Percentiles rank a stretch among this genome's conserved stretches.
Evolutionary conservation across 1,140 invertebrate genomes (phyloP).

Genomic region (Macrobrachium rosenbergii): DNA sequence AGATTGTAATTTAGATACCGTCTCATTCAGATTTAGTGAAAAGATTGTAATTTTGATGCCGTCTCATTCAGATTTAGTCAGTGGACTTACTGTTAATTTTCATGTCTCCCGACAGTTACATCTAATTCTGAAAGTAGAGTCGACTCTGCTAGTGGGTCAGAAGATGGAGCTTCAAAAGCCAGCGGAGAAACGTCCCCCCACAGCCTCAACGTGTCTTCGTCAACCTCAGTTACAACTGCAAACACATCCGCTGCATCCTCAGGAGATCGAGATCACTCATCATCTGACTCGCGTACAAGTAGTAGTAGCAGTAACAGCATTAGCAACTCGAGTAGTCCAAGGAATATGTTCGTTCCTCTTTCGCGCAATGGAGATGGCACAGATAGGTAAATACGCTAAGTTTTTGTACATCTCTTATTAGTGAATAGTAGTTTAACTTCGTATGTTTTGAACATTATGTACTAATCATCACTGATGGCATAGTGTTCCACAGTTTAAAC

Average conservation of each 20-base stretch:
- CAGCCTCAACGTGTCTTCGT: conserved; percentile 27
- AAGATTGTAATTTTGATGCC: too few species aligned
- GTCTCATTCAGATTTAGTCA: too few species aligned
- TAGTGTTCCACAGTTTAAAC: too few species aligned
- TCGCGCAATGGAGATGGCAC: conserved; percentile 28
- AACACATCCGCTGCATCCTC: neutral
- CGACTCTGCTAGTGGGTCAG: conserved; percentile 31
- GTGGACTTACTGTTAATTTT: neutral
- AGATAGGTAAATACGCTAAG: conserved; percentile 28
- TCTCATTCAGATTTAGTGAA: too few species aligned
- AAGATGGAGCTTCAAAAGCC: conserved; percentile 11
- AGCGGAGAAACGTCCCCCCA: neutral
- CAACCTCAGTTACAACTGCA: neutral
- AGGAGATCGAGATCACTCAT: neutral
- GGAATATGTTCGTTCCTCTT: conserved; percentile 36
- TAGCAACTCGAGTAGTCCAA: conserved; percentile 22
- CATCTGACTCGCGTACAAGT: too few species aligned
- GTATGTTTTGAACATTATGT: too few species aligned
- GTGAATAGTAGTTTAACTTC: too few species aligned
- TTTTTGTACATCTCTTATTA: too few species aligned
- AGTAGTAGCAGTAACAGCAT: conserved; percentile 26
- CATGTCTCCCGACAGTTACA: neutral
- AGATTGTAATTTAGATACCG: too few species aligned
- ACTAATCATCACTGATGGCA: too few species aligned
- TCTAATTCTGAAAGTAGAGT: conserved; percentile 5